Evolutionary conservation across 2,113 vertebrate species (phyloP).

Genomic region (Rhombomys opimus): DNA sequence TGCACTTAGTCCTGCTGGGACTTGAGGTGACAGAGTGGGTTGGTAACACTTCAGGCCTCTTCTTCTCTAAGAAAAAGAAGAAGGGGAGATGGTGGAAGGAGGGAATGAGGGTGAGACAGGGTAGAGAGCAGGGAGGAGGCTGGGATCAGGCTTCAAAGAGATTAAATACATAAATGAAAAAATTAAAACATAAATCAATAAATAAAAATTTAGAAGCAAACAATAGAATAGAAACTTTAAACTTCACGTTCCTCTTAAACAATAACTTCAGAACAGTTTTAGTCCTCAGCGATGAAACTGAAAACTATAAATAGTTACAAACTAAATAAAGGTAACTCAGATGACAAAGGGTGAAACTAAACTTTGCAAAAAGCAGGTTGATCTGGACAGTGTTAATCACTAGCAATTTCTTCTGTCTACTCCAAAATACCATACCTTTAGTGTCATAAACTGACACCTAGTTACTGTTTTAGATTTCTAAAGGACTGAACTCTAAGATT

Average conservation of each 20-base stretch:
- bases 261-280: not conserved
- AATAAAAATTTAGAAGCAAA: not conserved
- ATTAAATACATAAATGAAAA: too few relatives aligned
- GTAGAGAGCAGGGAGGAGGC: too few relatives aligned
- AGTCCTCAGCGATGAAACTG: not conserved
- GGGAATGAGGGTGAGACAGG: too few relatives aligned
- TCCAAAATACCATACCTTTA: not conserved
- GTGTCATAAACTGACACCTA: not conserved
- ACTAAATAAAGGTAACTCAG: not conserved
- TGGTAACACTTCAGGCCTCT: too few relatives aligned
- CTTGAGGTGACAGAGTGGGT: too few relatives aligned
- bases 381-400: not conserved
- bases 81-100: too few relatives aligned
- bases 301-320: not conserved
- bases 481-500: not conserved
- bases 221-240: not conserved
- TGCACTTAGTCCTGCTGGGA: too few relatives aligned
- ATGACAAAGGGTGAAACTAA: not conserved
- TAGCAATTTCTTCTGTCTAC: not conserved
- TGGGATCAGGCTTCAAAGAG: too few relatives aligned
- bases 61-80: too few relatives aligned
- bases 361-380: not conserved
- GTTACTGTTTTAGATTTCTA: not conserved
- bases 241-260: not conserved
- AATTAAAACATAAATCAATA: too few relatives aligned